Conservation (phyloP, 2,797 vertebrate genomes). For the Acanthornis magna region DNA sequence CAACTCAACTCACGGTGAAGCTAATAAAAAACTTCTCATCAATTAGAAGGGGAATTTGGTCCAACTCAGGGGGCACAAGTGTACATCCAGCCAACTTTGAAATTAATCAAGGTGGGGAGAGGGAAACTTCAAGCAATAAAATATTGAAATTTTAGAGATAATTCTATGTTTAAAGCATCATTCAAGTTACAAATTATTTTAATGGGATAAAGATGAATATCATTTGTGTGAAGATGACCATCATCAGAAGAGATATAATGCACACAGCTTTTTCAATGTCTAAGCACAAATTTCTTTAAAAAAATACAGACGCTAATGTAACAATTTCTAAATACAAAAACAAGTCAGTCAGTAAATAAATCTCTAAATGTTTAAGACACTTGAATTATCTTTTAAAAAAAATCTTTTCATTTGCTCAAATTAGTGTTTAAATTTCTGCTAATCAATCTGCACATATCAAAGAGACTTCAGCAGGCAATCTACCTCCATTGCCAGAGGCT, state of each 20-base stretch:
- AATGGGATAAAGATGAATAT: neutral
- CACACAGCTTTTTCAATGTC: neutral
- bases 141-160: neutral
- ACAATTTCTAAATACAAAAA: neutral
- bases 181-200: neutral
- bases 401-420: neutral
- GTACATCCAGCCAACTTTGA: neutral
- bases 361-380: neutral
- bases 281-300: neutral
- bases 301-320: neutral
- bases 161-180: neutral
- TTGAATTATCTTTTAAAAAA: neutral
- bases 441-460: neutral
- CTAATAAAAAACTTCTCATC: neutral
- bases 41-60: neutral
- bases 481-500: neutral
- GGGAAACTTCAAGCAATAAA: neutral
- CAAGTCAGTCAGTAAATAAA: neutral
- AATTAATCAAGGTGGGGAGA: neutral
- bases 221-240: neutral
- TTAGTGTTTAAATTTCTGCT: neutral
- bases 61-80: neutral
- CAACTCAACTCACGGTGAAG: neutral
- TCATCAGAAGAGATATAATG: neutral
- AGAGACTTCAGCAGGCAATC: neutral